Conservation (phyloP, 2,888 invertebrate genomes). For the Drosophila aldrichi region DNA sequence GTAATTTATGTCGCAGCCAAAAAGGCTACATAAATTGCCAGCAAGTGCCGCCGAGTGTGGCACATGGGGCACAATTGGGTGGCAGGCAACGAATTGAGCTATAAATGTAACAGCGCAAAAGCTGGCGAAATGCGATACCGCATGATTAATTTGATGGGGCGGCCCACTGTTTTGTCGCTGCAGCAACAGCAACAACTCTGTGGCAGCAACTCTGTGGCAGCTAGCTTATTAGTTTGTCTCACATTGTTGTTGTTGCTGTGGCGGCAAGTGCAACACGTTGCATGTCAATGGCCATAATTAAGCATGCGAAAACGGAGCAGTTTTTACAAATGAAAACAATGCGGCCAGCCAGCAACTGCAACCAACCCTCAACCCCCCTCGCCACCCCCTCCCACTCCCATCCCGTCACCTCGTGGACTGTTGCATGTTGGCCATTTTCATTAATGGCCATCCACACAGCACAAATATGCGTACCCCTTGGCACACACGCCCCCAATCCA, state of each 20-base stretch:
- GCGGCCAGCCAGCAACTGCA: conserved; percentile 55
- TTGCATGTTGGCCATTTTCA: conserved; percentile 75
- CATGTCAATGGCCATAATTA: conserved; percentile 82
- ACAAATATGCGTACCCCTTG: conserved; percentile 41
- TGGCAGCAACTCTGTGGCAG: conserved; percentile 12
- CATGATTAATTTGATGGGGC: conserved; percentile 77
- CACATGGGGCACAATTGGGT: conserved; percentile 38
- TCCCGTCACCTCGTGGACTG: not conserved
- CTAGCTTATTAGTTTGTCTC: conserved; percentile 71
- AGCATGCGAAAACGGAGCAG: conserved; percentile 78
- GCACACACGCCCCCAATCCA: conserved; percentile 4
- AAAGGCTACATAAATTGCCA: conserved; percentile 69
- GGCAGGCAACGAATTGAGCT: conserved; percentile 66
- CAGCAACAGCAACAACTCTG: conserved; percentile 10
- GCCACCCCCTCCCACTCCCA: not conserved
- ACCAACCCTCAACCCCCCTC: not conserved
- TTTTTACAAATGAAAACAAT: conserved; percentile 76
- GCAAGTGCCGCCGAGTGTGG: conserved; percentile 49
- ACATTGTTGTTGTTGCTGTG: conserved; percentile 25
- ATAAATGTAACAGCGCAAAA: conserved; percentile 65
- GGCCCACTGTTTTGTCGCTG: conserved; percentile 34
- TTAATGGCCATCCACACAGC: conserved; percentile 66
- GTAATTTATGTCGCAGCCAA: conserved; percentile 75
- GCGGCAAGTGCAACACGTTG: conserved; percentile 69
- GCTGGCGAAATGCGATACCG: conserved; percentile 77